Conservation (phyloP, 2,797 vertebrate genomes). For the Columba guinea region DNA sequence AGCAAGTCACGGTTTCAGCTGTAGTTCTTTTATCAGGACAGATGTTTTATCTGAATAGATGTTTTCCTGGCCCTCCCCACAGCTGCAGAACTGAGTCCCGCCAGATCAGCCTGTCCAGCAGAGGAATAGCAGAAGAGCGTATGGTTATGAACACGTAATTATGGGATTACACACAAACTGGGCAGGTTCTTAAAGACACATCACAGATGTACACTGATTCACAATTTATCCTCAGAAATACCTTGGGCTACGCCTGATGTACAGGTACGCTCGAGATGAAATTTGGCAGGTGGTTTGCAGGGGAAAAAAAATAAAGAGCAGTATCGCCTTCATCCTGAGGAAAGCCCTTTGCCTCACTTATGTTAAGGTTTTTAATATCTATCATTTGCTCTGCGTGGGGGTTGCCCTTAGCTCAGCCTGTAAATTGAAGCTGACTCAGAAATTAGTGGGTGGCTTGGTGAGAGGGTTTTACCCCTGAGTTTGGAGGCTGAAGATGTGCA, state of each 20-base stretch:
- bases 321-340: not conserved
- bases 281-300: not conserved
- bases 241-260: not conserved
- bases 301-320: not conserved
- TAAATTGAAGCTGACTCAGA: not conserved
- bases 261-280: not conserved
- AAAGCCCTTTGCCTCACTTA: not conserved
- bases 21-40: not conserved
- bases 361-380: not conserved
- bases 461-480: not conserved
- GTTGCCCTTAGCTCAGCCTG: not conserved
- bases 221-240: not conserved
- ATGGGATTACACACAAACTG: not conserved
- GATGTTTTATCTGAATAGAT: not conserved
- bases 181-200: not conserved
- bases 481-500: not conserved
- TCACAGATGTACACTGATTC: not conserved
- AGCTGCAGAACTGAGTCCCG: not conserved
- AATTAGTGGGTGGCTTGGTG: not conserved
- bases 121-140: not conserved
- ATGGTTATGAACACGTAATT: not conserved
- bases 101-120: not conserved
- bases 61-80: not conserved
- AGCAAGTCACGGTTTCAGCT: not conserved
- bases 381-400: fast-evolving